A percentile compares a stretch with the other conserved stretches of the same genome.
These are phyloP conservation scores for Trypoxylus dichotomus DNA, from an alignment of 1,140 invertebrate genomes.

Conservation along the genomic window DNA sequence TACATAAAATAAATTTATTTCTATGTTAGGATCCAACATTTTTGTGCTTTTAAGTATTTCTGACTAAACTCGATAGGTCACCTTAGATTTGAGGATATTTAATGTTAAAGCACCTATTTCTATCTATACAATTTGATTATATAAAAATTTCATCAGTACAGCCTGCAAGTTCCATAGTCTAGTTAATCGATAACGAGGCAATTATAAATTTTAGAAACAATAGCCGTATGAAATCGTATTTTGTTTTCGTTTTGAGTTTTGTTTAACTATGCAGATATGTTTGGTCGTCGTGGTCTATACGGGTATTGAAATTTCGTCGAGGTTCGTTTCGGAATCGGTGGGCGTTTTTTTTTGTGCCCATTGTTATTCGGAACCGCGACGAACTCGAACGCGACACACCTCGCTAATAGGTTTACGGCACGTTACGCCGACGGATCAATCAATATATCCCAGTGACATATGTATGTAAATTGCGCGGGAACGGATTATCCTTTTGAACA, in stretches of 20 bases:
- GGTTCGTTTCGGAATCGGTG: constrained; percentile 20
- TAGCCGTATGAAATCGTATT: background rate
- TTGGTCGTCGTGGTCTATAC: background rate
- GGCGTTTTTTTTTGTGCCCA: constrained; percentile 13
- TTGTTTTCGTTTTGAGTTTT: background rate
- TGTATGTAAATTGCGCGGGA: constrained; percentile 23
- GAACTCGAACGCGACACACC: constrained; percentile 20
- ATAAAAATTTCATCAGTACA: no score
- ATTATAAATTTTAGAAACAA: background rate
- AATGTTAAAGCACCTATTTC: no score
- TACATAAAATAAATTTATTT: no score
- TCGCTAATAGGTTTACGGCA: constrained; percentile 23
- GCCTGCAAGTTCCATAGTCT: no score
- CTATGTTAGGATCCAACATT: no score
- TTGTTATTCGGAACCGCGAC: constrained; percentile 16
- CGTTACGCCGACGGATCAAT: constrained; percentile 22
- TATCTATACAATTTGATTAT: no score
- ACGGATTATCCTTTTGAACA: constrained; percentile 24
- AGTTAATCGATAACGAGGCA: constrained; percentile 5
- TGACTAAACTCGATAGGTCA: no score
- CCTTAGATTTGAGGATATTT: no score
- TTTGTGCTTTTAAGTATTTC: no score
- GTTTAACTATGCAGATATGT: background rate
- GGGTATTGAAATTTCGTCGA: constrained; percentile 18
- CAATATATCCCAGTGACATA: constrained; percentile 25